phyloP scores from a whole-genome alignment of 2,797 vertebrate species.

The Cichlasoma orientale region DNA sequence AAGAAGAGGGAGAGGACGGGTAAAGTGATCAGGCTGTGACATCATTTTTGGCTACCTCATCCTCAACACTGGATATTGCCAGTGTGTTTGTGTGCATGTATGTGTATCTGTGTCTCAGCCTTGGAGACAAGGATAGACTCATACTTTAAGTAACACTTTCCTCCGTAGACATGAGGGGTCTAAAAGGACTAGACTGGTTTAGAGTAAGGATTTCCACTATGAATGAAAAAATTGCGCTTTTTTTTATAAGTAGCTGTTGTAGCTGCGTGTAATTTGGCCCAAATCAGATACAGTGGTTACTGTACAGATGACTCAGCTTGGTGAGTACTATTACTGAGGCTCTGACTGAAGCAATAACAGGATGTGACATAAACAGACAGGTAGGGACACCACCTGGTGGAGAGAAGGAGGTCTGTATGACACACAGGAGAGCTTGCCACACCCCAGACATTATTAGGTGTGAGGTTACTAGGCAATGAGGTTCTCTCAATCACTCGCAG shows the following conservation, averaged over 20 bases:
- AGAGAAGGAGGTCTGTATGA: constrained; percentile 35
- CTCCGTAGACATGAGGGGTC: constrained; percentile 69
- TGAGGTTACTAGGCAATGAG: constrained; percentile 46
- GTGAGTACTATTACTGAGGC: constrained; percentile 7
- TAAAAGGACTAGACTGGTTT: constrained; percentile 58
- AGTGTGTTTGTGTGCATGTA: constrained; percentile 37
- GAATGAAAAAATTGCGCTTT: constrained; percentile 49
- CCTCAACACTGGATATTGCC: constrained; percentile 36
- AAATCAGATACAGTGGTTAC: constrained; percentile 10
- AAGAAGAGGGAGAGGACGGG: constrained; percentile 49
- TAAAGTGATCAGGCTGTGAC: constrained; percentile 78
- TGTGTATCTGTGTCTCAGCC: constrained; percentile 9
- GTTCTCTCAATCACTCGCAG: constrained; percentile 42
- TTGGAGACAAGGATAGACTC: constrained; percentile 46
- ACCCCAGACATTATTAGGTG: constrained; percentile 36
- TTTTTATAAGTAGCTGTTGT: background rate
- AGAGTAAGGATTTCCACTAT: constrained; percentile 65
- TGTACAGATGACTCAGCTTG: constrained; percentile 46
- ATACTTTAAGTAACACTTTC: constrained; percentile 67
- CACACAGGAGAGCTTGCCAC: constrained; percentile 35
- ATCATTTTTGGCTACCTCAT: constrained; percentile 71
- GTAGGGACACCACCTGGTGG: constrained; percentile 63
- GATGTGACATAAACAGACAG: constrained; percentile 46
- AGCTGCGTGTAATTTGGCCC: background rate
- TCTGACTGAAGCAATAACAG: constrained; percentile 48